These are phyloP conservation scores for Oncopeltus fasciatus DNA, from an alignment of 1,140 invertebrate genomes.

Conservation along the genomic window DNA sequence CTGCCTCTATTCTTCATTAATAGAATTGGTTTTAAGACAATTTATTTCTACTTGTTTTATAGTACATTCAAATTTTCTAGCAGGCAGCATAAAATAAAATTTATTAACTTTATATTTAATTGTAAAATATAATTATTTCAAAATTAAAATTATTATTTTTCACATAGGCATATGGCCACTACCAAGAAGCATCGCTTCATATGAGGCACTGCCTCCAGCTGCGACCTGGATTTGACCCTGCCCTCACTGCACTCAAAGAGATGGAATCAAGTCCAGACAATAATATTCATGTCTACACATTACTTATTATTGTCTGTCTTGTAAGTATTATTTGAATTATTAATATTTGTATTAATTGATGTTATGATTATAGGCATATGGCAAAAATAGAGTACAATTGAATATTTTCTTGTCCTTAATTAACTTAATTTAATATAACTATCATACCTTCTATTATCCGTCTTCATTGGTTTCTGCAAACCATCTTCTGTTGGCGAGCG, in stretches of 20 bases:
- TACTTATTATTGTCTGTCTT: conserved; percentile 72
- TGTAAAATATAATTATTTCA: background rate
- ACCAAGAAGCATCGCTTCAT: conserved; percentile 66
- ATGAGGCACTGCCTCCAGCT: conserved; percentile 63
- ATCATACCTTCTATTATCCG: no score
- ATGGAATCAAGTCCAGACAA: conserved; percentile 56
- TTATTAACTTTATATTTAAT: no score
- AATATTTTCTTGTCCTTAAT: background rate
- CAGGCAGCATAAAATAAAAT: no score
- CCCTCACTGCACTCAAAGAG: conserved; percentile 57
- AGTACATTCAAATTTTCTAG: no score
- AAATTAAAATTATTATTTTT: background rate
- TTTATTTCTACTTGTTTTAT: no score
- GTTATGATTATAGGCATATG: background rate
- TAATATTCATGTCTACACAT: conserved; percentile 62
- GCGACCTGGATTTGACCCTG: conserved; percentile 67
- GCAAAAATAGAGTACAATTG: background rate
- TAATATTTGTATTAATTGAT: background rate
- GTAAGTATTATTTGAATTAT: conserved; percentile 33
- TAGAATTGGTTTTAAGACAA: no score
- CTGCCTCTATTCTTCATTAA: no score
- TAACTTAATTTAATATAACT: background rate
- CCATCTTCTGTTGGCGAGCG: background rate
- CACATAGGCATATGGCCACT: conserved; percentile 57
- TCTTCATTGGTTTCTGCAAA: no score